These are phyloP conservation scores for Drosophila gunungcola DNA, from an alignment of 1,140 invertebrate species.

Conservation along the genomic window DNA sequence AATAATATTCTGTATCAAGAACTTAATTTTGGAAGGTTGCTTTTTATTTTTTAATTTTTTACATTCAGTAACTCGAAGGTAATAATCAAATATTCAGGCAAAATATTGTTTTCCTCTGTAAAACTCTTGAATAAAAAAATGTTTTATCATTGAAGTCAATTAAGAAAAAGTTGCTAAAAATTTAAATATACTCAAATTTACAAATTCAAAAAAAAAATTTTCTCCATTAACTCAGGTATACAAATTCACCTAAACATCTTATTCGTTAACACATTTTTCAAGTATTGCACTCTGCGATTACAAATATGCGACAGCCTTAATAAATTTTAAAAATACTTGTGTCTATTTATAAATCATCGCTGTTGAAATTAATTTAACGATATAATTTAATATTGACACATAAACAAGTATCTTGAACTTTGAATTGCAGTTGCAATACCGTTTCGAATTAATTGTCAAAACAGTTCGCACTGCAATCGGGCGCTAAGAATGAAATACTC, in stretches of 20 bases:
- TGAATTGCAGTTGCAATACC: slow-evolving; percentile 41
- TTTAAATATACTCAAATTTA: background rate
- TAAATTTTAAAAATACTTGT: slow-evolving; percentile 26
- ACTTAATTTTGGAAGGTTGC: too few species aligned
- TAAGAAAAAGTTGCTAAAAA: background rate
- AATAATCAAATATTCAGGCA: too few species aligned
- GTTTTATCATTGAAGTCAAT: too few species aligned
- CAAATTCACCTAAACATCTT: slow-evolving; percentile 11
- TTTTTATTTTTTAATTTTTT: too few species aligned
- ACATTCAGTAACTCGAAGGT: too few species aligned
- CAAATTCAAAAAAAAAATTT: background rate
- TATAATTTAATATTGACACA: slow-evolving; percentile 75
- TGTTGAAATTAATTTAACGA: slow-evolving; percentile 43
- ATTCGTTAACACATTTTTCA: slow-evolving; percentile 58
- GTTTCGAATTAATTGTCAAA: slow-evolving; percentile 40
- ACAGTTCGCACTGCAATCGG: slow-evolving; percentile 32
- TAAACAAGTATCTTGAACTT: slow-evolving; percentile 69
- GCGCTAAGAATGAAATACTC: slow-evolving; percentile 23
- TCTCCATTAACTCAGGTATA: slow-evolving; percentile 6
- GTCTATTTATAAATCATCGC: slow-evolving; percentile 20
- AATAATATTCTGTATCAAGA: too few species aligned
- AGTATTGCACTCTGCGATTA: slow-evolving; percentile 56
- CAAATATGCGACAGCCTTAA: slow-evolving; percentile 44
- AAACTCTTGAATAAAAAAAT: too few species aligned
- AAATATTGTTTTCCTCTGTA: too few species aligned